These are phyloP conservation scores for Polyodon spathula DNA, from an alignment of 2,113 vertebrate genomes.

Conservation along the genomic window DNA sequence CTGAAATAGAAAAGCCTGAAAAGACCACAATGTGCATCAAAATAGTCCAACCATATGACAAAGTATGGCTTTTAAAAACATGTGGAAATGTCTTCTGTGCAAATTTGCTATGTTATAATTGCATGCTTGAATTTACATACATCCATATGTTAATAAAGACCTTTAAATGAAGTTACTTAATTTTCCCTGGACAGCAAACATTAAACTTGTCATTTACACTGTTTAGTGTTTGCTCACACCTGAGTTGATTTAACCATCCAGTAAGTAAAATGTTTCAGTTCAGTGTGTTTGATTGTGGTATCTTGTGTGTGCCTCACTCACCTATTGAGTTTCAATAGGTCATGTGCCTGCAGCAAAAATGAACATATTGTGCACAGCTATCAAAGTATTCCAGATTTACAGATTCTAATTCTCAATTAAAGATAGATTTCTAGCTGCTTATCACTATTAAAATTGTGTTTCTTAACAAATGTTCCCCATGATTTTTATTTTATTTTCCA, in stretches of 20 bases:
- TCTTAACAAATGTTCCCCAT: too few species aligned
- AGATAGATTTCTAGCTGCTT: too few species aligned
- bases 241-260: neutral
- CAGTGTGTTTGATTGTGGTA: neutral
- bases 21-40: too few species aligned
- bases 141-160: neutral
- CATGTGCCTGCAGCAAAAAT: neutral
- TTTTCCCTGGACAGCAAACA: constrained; percentile 1
- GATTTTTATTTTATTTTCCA: too few species aligned
- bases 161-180: neutral
- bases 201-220: constrained; percentile 2
- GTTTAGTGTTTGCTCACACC: constrained; percentile 3
- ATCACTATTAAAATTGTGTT: too few species aligned
- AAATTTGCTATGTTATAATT: neutral
- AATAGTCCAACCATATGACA: too few species aligned
- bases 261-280: neutral
- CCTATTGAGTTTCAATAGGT: neutral
- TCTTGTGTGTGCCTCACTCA: too few species aligned
- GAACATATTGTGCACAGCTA: too few species aligned
- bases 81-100: neutral
- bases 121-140: neutral
- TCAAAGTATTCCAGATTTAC: too few species aligned
- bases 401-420: too few species aligned
- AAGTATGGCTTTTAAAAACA: too few species aligned
- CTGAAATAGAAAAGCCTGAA: too few species aligned